Base-by-base conservation (phyloP, 92 coral and sea anemone species). In the Ricordea florida region DNA sequence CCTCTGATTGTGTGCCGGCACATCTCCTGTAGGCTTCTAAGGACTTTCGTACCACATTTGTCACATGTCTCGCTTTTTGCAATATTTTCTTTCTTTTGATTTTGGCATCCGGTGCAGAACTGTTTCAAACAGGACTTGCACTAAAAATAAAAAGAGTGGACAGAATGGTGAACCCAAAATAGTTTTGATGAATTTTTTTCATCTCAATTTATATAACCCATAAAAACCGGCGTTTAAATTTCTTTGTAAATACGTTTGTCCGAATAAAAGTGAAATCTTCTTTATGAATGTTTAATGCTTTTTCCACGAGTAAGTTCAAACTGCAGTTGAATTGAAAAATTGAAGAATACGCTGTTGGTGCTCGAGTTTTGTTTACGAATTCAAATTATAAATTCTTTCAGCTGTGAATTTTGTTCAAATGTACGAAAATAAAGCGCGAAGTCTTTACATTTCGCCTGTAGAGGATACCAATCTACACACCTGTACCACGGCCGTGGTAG, bases 1-100 rank as follows among this genome's bases (percentile, higher is more conserved):
- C 69, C 76, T 24, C 86, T 86, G 83, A 90, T 90, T 17, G 83
- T 35, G 3, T 87, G 81, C 16, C 97, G 89, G 60, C 97, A 90
- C 20, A 90, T 90, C 56, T 90, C 92, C 51, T 87, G 92, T 10
- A 90, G 61, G 24, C 77, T 70, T 23, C 87, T 76, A 31, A 90
- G 83, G 3, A 64, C 78, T 74, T 90, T 78, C 1, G 72, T 65
- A 38, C 72, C 68, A 48, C 97, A 90, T 63, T 90, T 85, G 43
- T 85, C 83, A 74, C 97, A 90, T 7, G 74, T 78, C 15, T 68
- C 76, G 20, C 68, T 64, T 46, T 53, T 70, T 59, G 38, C 31
- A 6, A 83, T 69, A 8, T 74, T 57, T 23, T 71, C 78, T n/a
- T 65, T 64, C 29, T 70, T 79, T 56, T 69, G 88, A 40, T 38